Percentiles rank a stretch among this genome's conserved stretches.
These are phyloP conservation scores for Bovichtus diacanthus DNA, from an alignment of 2,797 vertebrate species.

Conservation along the genomic window DNA sequence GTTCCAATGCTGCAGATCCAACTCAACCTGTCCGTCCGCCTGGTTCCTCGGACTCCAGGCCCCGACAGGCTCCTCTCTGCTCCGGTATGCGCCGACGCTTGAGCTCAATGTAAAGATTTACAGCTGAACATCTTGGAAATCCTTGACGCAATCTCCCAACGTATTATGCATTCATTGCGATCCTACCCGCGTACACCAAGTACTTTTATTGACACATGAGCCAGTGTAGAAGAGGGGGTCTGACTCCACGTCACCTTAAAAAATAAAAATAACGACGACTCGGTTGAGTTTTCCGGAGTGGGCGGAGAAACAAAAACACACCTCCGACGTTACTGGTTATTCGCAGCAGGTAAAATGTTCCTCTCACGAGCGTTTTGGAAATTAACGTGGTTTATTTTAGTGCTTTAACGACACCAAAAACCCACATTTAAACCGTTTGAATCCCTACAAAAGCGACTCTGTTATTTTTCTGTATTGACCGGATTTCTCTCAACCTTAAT, in stretches of 20 bases:
- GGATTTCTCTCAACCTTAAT: conserved; percentile 67
- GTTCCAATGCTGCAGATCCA: conserved; percentile 47
- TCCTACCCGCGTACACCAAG: conserved; percentile 40
- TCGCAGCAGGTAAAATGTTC: neutral
- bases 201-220: conserved; percentile 52
- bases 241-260: conserved; percentile 85
- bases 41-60: conserved; percentile 69
- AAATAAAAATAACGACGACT: conserved; percentile 78
- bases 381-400: neutral
- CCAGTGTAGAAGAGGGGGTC: conserved; percentile 18
- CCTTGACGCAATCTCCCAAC: neutral
- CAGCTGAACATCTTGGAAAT: conserved; percentile 51
- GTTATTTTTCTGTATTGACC: conserved; percentile 56
- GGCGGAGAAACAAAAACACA: conserved; percentile 71
- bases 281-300: conserved; percentile 80
- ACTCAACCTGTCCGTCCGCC: conserved; percentile 66
- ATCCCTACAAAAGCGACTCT: neutral
- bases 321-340: conserved; percentile 9
- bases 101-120: conserved; percentile 44
- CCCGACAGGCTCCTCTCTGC: conserved; percentile 52
- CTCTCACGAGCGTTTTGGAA: accelerated
- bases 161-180: neutral
- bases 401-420: neutral
- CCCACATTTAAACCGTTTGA: neutral
- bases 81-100: conserved; percentile 38